These are phyloP conservation scores for Chironomus tepperi DNA, from an alignment of 1,140 invertebrate genomes.

Conservation along the genomic window DNA sequence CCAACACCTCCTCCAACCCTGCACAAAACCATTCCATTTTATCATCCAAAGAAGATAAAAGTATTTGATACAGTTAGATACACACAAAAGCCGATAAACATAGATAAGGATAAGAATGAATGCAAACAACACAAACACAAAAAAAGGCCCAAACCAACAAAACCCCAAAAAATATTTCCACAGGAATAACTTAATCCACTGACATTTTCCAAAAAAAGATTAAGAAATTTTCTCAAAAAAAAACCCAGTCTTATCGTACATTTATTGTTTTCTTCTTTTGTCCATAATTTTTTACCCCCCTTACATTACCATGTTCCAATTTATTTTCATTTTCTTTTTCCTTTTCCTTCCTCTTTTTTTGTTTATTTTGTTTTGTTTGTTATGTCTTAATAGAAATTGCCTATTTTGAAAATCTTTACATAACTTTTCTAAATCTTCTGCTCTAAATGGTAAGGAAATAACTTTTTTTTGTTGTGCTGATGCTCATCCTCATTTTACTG, in stretches of 20 bases:
- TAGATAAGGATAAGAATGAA: neutral
- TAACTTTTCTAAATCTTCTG: neutral
- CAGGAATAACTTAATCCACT: neutral
- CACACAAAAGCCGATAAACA: neutral
- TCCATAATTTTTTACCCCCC: too few species aligned
- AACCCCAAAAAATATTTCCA: neutral
- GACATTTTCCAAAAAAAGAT: constrained; percentile 5
- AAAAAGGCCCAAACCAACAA: too few species aligned
- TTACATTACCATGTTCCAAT: neutral
- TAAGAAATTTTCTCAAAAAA: neutral
- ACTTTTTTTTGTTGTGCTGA: too few species aligned
- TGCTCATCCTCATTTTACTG: too few species aligned
- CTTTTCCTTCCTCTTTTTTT: neutral
- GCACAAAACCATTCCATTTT: too few species aligned
- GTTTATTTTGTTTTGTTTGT: too few species aligned
- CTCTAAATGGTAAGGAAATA: neutral
- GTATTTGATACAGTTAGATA: neutral
- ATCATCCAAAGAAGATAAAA: neutral
- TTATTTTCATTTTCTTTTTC: neutral
- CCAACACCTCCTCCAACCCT: too few species aligned
- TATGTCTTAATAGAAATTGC: neutral
- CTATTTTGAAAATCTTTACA: neutral
- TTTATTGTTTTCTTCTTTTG: too few species aligned
- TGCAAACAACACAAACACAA: neutral
- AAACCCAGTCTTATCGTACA: neutral